Percentiles rank a stretch among this genome's conserved stretches.
Evolutionary conservation across 2,888 invertebrate species (phyloP).

Genomic region (Rapana venosa): DNA sequence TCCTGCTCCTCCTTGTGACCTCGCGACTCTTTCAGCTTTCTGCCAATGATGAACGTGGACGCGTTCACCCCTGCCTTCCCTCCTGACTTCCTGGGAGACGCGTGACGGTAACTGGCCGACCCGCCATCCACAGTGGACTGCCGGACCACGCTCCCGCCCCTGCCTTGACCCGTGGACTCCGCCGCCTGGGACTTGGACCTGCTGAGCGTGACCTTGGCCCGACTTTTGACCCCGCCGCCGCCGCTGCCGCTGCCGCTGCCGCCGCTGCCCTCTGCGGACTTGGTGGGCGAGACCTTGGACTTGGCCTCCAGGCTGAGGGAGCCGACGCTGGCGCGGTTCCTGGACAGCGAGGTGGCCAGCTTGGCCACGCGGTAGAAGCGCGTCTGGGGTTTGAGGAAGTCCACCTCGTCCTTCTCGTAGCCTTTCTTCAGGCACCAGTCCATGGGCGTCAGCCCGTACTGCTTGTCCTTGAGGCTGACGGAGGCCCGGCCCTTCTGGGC

Average conservation of each 20-base stretch:
- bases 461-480: constrained; percentile 62
- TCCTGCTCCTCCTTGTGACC: background rate
- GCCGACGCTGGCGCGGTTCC: constrained; percentile 18
- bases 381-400: constrained; percentile 49
- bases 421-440: constrained; percentile 73
- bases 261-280: constrained; percentile 10
- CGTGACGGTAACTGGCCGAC: background rate
- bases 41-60: background rate
- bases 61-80: background rate
- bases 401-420: constrained; percentile 68
- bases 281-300: constrained; percentile 26
- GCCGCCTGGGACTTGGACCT: constrained; percentile 40
- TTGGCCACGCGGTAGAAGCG: constrained; percentile 54
- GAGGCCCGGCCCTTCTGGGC: constrained; percentile 72
- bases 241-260: background rate
- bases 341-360: constrained; percentile 47
- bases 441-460: constrained; percentile 66
- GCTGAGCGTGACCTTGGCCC: constrained; percentile 22
- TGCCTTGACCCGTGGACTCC: background rate
- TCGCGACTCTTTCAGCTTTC: background rate
- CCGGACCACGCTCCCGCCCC: background rate
- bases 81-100: background rate
- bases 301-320: background rate
- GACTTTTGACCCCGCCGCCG: background rate
- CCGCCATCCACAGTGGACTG: constrained; percentile 26